A percentile compares a stretch with the other conserved stretches of the same genome.
Evolutionary conservation across 2,113 vertebrate genomes (phyloP).

Genomic region (Lasiurus cinereus): DNA sequence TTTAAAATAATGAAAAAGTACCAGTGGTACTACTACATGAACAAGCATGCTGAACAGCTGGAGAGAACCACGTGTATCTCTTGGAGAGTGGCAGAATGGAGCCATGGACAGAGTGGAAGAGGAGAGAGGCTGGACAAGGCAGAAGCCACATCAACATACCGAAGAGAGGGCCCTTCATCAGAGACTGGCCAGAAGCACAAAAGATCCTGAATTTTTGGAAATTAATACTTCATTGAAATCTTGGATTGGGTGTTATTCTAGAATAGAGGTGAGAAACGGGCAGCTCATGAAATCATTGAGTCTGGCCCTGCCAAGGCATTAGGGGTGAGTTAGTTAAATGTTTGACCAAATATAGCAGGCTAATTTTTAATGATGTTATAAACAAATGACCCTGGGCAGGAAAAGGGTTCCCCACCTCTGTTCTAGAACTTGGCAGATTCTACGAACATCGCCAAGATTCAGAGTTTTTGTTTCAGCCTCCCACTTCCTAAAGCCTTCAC

Average conservation of each 20-base stretch:
- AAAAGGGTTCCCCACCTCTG: too few relatives aligned
- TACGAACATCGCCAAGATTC: background rate
- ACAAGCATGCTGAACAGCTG: background rate
- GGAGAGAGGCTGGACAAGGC: background rate
- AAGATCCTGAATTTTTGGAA: background rate
- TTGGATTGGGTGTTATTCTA: conserved; percentile 31
- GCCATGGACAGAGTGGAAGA: fast-evolving
- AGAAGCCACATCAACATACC: background rate
- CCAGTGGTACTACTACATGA: background rate
- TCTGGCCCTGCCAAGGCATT: too few relatives aligned
- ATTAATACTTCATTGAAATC: background rate
- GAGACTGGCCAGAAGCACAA: background rate
- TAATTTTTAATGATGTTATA: too few relatives aligned
- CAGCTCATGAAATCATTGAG: too few relatives aligned
- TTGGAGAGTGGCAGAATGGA: fast-evolving
- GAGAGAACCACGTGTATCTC: background rate
- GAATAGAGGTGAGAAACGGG: background rate
- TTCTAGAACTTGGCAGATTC: background rate
- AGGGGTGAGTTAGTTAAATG: too few relatives aligned
- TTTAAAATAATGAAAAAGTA: background rate
- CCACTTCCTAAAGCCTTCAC: background rate
- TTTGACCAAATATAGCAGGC: too few relatives aligned
- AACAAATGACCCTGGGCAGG: too few relatives aligned
- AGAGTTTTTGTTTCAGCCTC: background rate
- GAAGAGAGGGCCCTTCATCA: background rate